A percentile compares a stretch with the other conserved stretches of the same genome.
Conservation (phyloP, 1,140 invertebrate genomes). For the Drusus annulatus region DNA sequence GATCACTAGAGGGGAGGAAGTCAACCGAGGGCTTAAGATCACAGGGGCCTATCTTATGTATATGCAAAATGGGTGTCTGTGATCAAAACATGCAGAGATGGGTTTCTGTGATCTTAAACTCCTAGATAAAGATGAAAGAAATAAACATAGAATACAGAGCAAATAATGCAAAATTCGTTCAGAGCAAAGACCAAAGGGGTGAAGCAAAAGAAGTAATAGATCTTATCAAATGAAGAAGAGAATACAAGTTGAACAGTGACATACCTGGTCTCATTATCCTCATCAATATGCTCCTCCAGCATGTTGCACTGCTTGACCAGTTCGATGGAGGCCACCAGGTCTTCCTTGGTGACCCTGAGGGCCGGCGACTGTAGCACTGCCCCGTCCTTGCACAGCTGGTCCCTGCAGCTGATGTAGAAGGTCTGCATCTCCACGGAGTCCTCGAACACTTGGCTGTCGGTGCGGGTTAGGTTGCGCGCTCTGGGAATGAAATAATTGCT, state of each 20-base stretch:
- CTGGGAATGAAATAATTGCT: conserved; percentile 62
- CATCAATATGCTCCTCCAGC: conserved; percentile 82
- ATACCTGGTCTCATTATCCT: conserved; percentile 74
- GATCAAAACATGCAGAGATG: no score
- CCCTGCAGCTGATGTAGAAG: conserved; percentile 88
- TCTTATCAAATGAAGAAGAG: no score
- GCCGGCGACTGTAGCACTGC: conserved; percentile 85
- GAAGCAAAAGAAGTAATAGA: no score
- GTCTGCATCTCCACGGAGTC: conserved; percentile 95
- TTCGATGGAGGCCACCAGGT: conserved; percentile 83
- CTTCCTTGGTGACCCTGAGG: conserved; percentile 82
- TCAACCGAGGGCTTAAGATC: no score
- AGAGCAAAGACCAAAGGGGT: no score
- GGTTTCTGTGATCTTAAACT: no score
- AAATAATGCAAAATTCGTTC: no score
- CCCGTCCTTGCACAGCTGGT: conserved; percentile 83
- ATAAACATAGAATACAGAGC: no score
- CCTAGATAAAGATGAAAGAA: no score
- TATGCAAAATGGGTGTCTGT: no score
- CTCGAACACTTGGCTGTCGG: conserved; percentile 95
- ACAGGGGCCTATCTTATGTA: no score
- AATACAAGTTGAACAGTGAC: not conserved
- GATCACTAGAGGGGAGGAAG: no score
- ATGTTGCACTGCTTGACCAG: conserved; percentile 84
- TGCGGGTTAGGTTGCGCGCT: conserved; percentile 87